A percentile compares a stretch with the other conserved stretches of the same genome.
phyloP scores from a whole-genome alignment of 2,113 vertebrate genomes.

The Anarrhichthys ocellatus region DNA sequence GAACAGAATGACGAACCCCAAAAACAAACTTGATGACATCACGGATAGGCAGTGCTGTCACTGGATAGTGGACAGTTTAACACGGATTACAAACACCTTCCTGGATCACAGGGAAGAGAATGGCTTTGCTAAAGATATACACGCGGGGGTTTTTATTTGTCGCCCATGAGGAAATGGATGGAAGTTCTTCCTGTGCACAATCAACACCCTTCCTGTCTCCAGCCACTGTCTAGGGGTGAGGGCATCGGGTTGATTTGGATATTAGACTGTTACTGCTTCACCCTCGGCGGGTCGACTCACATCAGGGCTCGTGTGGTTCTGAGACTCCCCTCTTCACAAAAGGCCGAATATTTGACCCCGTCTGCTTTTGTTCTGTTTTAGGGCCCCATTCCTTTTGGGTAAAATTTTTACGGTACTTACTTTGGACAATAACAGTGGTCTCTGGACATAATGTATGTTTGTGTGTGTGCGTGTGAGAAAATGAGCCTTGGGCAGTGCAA shows the following conservation, averaged over 20 bases:
- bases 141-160: neutral
- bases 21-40: conserved; percentile 4
- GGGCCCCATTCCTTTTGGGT: conserved; percentile 51
- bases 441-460: conserved; percentile 4
- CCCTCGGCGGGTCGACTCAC: neutral
- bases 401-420: conserved; percentile 43
- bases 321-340: conserved; percentile 52
- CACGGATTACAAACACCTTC: conserved; percentile 34
- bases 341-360: conserved; percentile 69
- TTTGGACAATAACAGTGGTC: conserved; percentile 23
- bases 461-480: neutral
- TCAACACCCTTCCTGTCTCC: conserved; percentile 80
- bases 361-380: conserved; percentile 58
- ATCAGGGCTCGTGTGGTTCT: conserved; percentile 25
- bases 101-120: conserved; percentile 45
- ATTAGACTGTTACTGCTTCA: conserved; percentile 34
- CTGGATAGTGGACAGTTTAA: neutral
- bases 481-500: neutral
- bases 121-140: conserved; percentile 47
- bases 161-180: conserved; percentile 64
- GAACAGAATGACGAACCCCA: conserved; percentile 11
- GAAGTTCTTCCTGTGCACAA: conserved; percentile 62
- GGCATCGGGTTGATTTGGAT: conserved; percentile 42
- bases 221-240: conserved; percentile 62
- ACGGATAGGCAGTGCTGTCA: neutral